phyloP scores from a whole-genome alignment of 2,888 invertebrate species.

The Cryptus viduatorius region DNA sequence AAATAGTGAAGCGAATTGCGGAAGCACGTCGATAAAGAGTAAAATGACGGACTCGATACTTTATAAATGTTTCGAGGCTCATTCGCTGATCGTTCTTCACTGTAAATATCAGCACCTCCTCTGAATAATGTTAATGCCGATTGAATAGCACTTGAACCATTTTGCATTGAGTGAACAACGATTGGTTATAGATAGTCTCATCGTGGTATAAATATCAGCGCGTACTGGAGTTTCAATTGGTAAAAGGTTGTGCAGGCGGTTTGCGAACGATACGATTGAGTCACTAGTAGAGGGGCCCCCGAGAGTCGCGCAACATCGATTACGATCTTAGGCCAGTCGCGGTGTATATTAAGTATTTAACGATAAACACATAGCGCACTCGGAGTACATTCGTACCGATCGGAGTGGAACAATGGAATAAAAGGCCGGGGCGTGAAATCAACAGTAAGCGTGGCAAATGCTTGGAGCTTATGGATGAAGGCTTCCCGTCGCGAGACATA shows the following conservation, averaged over 20 bases:
- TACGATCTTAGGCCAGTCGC: slow-evolving; percentile 26
- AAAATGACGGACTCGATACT: too few species aligned
- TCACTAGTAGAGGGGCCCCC: slow-evolving; percentile 15
- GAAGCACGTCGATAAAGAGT: too few species aligned
- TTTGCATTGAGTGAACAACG: slow-evolving; percentile 20
- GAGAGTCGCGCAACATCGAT: slow-evolving; percentile 26
- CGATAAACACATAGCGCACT: slow-evolving; percentile 21
- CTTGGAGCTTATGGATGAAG: not conserved
- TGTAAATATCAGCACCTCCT: slow-evolving; percentile 21
- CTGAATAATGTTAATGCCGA: slow-evolving; percentile 5
- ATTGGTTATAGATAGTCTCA: slow-evolving; percentile 2
- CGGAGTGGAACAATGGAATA: slow-evolving; percentile 30
- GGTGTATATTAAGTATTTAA: slow-evolving; percentile 31
- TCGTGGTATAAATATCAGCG: not conserved
- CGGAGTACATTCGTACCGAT: not conserved
- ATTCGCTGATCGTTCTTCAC: too few species aligned
- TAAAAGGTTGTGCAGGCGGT: slow-evolving; percentile 34
- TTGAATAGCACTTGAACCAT: slow-evolving; percentile 19
- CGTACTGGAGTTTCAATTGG: not conserved
- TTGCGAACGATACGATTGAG: slow-evolving; percentile 31
- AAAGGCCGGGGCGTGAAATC: slow-evolving; percentile 24
- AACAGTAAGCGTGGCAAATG: not conserved
- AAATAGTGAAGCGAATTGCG: too few species aligned
- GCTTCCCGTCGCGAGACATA: slow-evolving; percentile 61
- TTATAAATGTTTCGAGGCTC: too few species aligned